Evolutionary conservation across 2,888 invertebrate genomes (phyloP), one percentile per base, ranked within the genome.

Genomic region (Drosophila mulleri): DNA sequence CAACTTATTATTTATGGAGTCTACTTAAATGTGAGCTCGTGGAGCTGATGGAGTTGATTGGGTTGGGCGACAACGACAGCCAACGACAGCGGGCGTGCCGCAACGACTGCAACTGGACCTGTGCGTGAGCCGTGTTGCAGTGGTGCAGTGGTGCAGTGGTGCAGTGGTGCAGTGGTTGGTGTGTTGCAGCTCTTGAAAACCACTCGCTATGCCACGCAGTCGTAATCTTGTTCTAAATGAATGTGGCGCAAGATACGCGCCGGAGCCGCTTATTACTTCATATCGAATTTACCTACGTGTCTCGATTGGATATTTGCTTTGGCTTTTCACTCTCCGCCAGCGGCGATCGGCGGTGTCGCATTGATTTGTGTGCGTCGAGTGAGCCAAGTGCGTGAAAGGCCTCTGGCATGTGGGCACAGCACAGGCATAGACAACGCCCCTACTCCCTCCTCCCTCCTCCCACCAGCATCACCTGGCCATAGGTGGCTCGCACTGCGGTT

Each of bases 1-100:
- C 77, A 85, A 77, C 70, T 85, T 85, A 89, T 85, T 89, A 85
- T 85, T 89, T 89, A 85, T 89, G 73, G 73, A 83, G 82, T 89
- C 87, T 87, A 79, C 87, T 80, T 79, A 70, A 71, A 78, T 85
- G 64, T 81, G 74, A 67, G 79, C 54, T 29, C 26, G 68, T 23
- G 53, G 41, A 16, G 26, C 32, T 16, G 68, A 77, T 41, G 41
- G 14, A 52, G 67, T 57, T 71, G 89, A 80, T 80, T 85, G 89
- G 85, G 89, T 82, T 69, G 85, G 88, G 88, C 89, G 77, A 81
- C 64, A 68, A 26, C 63, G 75, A 73, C 74, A 73, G 62, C 29
- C 44, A 79, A 53, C 84, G 87, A 84, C 84, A 84, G 83, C 80
- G 75, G 85, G 85, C 85, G 85, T 84, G 84, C 84, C 83, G 66